Evolutionary conservation across 2,797 vertebrate genomes (phyloP), one percentile per base, ranked within the genome.

Genomic region (Pipistrellus pygmaeus): DNA sequence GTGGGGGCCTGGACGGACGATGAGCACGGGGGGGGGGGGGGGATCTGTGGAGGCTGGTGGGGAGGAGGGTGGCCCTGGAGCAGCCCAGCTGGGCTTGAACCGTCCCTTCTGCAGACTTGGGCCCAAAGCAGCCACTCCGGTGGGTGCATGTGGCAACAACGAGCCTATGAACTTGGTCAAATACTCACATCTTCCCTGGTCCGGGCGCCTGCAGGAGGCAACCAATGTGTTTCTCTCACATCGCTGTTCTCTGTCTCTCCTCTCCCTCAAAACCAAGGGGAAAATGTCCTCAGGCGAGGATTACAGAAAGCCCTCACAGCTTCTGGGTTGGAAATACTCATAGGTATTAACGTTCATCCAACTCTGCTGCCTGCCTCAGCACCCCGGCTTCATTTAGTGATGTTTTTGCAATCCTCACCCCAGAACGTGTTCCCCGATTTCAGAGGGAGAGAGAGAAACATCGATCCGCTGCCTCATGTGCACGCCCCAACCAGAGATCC

Each of bases 41-140:
- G 10, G 60, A 18, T 13, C 32, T 27, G 23, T 27, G 32, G 18
- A n/a, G 73, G 18, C 23, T 21, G 21, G 21, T 7, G 7, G 41
- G 30, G 62, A 25, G 4, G 20, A 10, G 46, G 46, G 13, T 48
- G 46, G 46, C 46, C 46, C 46, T 13, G 13, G 46, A 13, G 13
- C 46, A 48, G 46, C 46, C 46, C 46, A 12, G 46, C 46, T 44
- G 20, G 57, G n/a, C 30, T 51, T 5, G 6, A 30, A 48, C 17
- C 6, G 0, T n/a, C 35, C 32, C 3, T 46, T 15, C 27, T 27
- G 41, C 18, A 20, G 0, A 44, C 44, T 0, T 27, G 32, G 12
- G 75, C 27, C 78, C 23, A 15, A 38, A 66, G 46, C 57, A 7
- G 64, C 57, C 48, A 35, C 3, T 44, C 44, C 10, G 44, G 6